Percentiles rank a stretch among this genome's conserved stretches.
phyloP scores from a whole-genome alignment of 2,888 invertebrate genomes.

The Lysandra coridon region DNA sequence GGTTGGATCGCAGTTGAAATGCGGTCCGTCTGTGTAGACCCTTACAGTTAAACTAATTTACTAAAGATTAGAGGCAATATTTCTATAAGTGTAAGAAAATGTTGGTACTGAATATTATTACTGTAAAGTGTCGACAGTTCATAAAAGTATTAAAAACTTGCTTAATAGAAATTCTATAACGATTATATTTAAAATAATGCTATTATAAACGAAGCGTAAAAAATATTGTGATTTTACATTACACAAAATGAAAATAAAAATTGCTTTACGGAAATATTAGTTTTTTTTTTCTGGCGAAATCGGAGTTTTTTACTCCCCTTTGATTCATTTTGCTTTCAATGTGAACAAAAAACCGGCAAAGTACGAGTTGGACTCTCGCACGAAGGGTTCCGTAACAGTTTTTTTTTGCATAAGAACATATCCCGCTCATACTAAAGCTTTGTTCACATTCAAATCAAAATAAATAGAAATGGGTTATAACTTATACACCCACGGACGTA shows the following conservation, averaged over 20 bases:
- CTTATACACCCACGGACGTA: too few relatives aligned
- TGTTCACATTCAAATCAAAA: too few relatives aligned
- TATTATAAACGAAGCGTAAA: background rate
- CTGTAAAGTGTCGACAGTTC: background rate
- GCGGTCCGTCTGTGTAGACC: too few relatives aligned
- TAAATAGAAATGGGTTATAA: too few relatives aligned
- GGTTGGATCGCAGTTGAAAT: too few relatives aligned
- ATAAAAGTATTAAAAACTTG: background rate
- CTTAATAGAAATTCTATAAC: background rate
- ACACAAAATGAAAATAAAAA: background rate
- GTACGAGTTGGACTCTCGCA: background rate
- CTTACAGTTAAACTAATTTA: constrained; percentile 6
- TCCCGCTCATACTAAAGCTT: too few relatives aligned
- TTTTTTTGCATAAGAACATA: too few relatives aligned
- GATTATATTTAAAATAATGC: background rate
- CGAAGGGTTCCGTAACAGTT: too few relatives aligned
- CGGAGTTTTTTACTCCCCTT: too few relatives aligned
- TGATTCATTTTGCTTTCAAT: background rate
- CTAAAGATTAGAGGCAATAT: background rate
- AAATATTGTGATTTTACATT: background rate
- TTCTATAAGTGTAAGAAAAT: background rate
- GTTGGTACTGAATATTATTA: background rate
- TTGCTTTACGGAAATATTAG: background rate
- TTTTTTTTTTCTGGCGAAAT: too few relatives aligned
- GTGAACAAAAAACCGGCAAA: background rate